Base-by-base conservation (phyloP, 2,888 invertebrate genomes). In the Ennomos quercinarius region DNA sequence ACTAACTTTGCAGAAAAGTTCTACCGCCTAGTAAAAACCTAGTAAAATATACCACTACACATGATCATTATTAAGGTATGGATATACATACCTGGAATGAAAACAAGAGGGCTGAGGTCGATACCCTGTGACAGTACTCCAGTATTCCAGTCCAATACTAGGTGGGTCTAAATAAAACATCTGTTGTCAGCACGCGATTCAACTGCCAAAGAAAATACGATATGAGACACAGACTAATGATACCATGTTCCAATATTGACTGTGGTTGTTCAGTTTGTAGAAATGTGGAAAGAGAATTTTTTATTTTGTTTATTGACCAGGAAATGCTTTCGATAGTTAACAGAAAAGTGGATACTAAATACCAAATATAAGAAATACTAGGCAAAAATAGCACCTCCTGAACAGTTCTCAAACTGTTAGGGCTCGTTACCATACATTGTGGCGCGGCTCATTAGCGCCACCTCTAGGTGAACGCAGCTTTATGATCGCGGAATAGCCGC, bases 401-500 rank as follows among this genome's bases (percentile, higher is more conserved):
- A 27, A 27, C 27, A 27, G 27, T 27, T 27, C 27, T 49, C 56
- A 27, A 27, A 49, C 50, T 17, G 35, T 43, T 45, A 43, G 44
- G 45, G 54, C 63, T 72, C 71, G 74, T 78, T 74, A 74, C 71
- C 68, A 71, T 76, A 84, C 83, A 79, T 76, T 83, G 83, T 82
- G 74, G 60, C 10, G 43, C 53, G 53, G 65, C 78, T 83, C 83
- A 83, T 85, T 84, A 83, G 77, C 65, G 64, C 73, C 72, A 72
- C 64, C 76, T 73, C 71, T 71, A 76, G 80, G 75, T 76, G 59
- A 59, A 76, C 70, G 76, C 65, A 69, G 74, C 73, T 88, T 87
- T 86, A 87, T 78, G 84, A 83, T 83, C 81, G 78, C 81, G 73
- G 81, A 85, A 85, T 79, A 78, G 78, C 78, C 78, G 68, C 74